Percentiles rank a stretch among this genome's conserved stretches.
phyloP scores from a whole-genome alignment of 2,888 invertebrate genomes.

The Germaria angustata region DNA sequence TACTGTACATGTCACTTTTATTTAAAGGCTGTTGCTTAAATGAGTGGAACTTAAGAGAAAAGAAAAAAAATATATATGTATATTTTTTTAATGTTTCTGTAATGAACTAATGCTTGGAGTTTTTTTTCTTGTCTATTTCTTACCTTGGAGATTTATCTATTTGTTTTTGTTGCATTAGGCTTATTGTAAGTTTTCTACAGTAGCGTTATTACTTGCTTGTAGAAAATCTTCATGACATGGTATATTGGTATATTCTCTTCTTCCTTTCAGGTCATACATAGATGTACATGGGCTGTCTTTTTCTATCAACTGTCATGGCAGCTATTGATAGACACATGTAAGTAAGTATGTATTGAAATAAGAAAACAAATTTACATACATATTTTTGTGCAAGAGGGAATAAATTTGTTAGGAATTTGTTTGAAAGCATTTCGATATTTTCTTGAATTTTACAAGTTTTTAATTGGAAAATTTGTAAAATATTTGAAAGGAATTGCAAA shows the following conservation, averaged over 20 bases:
- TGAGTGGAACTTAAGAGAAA: conserved; percentile 32
- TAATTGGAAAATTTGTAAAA: conserved; percentile 5
- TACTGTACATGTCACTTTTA: conserved; percentile 47
- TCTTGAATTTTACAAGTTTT: conserved; percentile 3
- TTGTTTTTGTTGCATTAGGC: neutral
- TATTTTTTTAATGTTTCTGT: neutral
- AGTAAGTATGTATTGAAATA: conserved; percentile 32
- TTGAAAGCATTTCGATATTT: neutral
- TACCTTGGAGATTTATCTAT: neutral
- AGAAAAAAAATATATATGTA: too few species aligned
- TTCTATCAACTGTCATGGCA: conserved; percentile 34
- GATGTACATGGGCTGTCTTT: conserved; percentile 5
- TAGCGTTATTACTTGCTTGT: conserved; percentile 32
- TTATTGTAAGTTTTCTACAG: conserved; percentile 23
- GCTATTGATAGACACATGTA: conserved; percentile 23
- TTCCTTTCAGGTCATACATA: neutral
- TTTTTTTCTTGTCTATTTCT: neutral
- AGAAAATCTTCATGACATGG: conserved; percentile 27
- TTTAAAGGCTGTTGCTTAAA: conserved; percentile 55
- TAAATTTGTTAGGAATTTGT: neutral
- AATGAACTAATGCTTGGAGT: conserved; percentile 11
- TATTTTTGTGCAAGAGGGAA: conserved; percentile 1
- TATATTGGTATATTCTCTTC: conserved; percentile 35
- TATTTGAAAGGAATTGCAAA: neutral
- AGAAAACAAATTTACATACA: conserved; percentile 20